Conservation (phyloP, 1,140 invertebrate genomes). For the Sycophaga agraensis region DNA sequence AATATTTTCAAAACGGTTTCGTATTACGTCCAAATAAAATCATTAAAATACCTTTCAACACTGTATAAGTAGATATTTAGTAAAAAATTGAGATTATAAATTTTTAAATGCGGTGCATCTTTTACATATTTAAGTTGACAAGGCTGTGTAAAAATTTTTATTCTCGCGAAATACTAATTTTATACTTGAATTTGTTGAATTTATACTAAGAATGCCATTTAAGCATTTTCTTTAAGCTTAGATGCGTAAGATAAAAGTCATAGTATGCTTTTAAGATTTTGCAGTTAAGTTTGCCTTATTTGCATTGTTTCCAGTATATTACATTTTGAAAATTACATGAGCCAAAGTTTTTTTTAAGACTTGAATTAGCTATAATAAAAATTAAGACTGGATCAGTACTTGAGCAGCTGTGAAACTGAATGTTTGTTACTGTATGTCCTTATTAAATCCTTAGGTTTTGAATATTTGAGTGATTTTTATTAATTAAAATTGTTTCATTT, state of each 20-base stretch:
- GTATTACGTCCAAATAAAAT: slow-evolving; percentile 6
- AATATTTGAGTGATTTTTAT: neutral
- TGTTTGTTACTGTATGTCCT: slow-evolving; percentile 2
- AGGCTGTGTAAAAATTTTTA: slow-evolving; percentile 26
- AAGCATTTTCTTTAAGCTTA: slow-evolving; percentile 11
- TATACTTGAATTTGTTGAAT: slow-evolving; percentile 22
- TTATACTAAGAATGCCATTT: neutral
- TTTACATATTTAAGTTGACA: slow-evolving; percentile 26
- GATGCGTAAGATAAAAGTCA: neutral
- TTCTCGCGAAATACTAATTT: slow-evolving; percentile 15
- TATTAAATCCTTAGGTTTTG: too few species aligned
- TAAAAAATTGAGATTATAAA: slow-evolving; percentile 18
- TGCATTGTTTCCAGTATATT: neutral
- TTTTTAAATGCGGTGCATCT: slow-evolving; percentile 15
- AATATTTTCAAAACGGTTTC: neutral
- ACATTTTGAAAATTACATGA: slow-evolving; percentile 1
- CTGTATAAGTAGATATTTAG: neutral
- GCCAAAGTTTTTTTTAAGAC: slow-evolving; percentile 26
- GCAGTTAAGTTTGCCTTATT: slow-evolving; percentile 8
- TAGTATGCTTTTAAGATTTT: slow-evolving; percentile 6
- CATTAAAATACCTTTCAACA: slow-evolving; percentile 17
- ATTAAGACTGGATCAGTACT: slow-evolving; percentile 27
- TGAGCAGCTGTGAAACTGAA: slow-evolving; percentile 5
- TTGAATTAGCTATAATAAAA: slow-evolving; percentile 23
- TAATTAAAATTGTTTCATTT: neutral